Conservation (phyloP, 2,113 vertebrate genomes). For the Guaruba guarouba region DNA sequence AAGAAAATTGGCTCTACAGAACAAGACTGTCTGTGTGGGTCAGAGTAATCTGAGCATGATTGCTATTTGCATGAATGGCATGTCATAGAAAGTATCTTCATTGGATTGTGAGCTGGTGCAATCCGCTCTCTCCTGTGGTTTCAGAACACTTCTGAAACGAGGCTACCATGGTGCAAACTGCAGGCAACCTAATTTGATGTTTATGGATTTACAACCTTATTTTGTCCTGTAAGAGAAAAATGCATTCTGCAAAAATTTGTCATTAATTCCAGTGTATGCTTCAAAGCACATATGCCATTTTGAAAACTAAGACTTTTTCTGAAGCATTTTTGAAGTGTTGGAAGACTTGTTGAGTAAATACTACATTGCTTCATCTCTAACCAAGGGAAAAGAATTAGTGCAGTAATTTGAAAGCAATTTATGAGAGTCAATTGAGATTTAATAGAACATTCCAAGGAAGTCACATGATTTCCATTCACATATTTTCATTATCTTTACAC, state of each 20-base stretch:
- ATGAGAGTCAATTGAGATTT: not conserved
- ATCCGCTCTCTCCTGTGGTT: not conserved
- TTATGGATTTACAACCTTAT: not conserved
- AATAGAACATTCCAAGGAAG: slow-evolving; percentile 10
- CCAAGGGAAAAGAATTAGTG: not conserved
- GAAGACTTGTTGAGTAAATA: not conserved
- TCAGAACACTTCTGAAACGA: not conserved
- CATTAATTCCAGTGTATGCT: not conserved
- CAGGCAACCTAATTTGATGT: not conserved
- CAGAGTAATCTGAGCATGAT: not conserved
- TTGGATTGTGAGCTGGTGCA: not conserved
- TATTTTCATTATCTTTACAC: slow-evolving; percentile 28
- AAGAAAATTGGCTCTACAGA: not conserved
- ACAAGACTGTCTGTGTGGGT: not conserved
- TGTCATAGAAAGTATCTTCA: not conserved
- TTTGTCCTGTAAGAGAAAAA: not conserved
- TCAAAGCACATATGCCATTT: not conserved
- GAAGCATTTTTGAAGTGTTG: not conserved
- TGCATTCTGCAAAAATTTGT: not conserved
- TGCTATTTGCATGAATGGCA: not conserved
- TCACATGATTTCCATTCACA: slow-evolving; percentile 7
- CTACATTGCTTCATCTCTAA: not conserved
- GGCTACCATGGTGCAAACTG: not conserved
- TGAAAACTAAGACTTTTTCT: not conserved
- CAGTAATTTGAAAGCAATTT: slow-evolving; percentile 5